These are phyloP conservation scores for Casuarius casuarius DNA, from an alignment of 2,113 vertebrate genomes.

Conservation along the genomic window DNA sequence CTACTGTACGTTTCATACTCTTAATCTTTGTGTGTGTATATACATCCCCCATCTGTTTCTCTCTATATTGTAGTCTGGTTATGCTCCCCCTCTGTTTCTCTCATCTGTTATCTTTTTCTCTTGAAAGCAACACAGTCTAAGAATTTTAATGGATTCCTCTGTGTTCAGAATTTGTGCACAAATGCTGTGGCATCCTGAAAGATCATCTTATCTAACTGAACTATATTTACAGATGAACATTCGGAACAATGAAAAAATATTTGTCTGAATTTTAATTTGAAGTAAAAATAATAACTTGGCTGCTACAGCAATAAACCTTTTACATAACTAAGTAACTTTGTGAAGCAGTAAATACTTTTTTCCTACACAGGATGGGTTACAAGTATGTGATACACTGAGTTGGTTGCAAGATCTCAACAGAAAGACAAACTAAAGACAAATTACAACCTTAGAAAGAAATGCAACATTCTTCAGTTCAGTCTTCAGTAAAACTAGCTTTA, in stretches of 20 bases:
- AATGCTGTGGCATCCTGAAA: neutral
- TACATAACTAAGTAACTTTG: neutral
- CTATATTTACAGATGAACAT: neutral
- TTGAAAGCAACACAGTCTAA: neutral
- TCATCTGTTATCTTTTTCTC: neutral
- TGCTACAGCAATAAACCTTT: neutral
- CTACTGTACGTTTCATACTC: neutral
- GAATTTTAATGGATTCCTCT: neutral
- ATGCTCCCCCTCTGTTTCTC: neutral
- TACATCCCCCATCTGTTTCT: neutral
- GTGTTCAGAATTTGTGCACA: neutral
- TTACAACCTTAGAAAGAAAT: neutral
- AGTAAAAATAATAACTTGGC: neutral
- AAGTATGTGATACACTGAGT: neutral
- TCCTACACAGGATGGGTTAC: neutral
- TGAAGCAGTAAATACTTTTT: neutral
- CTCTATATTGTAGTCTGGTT: neutral
- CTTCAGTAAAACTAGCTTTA: neutral
- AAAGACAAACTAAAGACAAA: neutral
- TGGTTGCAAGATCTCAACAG: neutral
- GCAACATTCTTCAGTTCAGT: neutral
- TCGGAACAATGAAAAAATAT: neutral
- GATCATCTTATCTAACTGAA: neutral
- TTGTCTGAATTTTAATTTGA: neutral
- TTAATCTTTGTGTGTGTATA: neutral